A percentile compares a stretch with the other conserved stretches of the same genome.
Evolutionary conservation across 2,888 invertebrate species (phyloP).

Genomic region (Antitype chi): DNA sequence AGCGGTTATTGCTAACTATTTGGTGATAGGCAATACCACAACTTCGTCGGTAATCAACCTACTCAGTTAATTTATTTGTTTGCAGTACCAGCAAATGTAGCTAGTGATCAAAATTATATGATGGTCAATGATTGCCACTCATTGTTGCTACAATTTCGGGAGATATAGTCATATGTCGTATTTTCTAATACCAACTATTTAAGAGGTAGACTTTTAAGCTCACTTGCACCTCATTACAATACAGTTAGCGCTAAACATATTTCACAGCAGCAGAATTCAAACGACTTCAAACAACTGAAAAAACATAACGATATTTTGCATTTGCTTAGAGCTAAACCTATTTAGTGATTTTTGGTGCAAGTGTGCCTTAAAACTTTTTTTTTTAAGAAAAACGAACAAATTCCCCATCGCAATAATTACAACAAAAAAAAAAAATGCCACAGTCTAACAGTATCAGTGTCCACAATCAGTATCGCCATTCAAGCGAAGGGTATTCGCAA

Average conservation of each 20-base stretch:
- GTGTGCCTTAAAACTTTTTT: background rate
- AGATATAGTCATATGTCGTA: background rate
- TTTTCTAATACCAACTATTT: background rate
- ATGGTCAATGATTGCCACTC: too few species aligned
- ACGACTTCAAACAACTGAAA: background rate
- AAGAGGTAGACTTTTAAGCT: background rate
- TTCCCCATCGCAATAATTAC: too few species aligned
- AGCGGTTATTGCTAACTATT: background rate
- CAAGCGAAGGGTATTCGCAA: slow-evolving; percentile 26
- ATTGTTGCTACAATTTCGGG: background rate
- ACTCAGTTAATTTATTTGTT: background rate
- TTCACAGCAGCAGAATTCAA: too few species aligned
- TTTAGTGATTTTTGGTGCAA: background rate
- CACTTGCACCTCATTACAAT: too few species aligned
- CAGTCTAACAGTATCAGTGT: slow-evolving; percentile 1
- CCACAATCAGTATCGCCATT: slow-evolving; percentile 16
- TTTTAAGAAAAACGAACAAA: background rate
- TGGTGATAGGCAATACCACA: slow-evolving; percentile 2
- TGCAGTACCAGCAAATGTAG: background rate
- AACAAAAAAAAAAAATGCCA: background rate
- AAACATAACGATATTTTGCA: background rate
- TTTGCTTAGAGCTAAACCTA: background rate
- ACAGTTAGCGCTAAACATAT: background rate
- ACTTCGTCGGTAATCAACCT: background rate
- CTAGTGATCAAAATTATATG: background rate